These are phyloP conservation scores for Clarias platycephalus DNA, from an alignment of 2,797 vertebrate genomes.

Conservation along the genomic window DNA sequence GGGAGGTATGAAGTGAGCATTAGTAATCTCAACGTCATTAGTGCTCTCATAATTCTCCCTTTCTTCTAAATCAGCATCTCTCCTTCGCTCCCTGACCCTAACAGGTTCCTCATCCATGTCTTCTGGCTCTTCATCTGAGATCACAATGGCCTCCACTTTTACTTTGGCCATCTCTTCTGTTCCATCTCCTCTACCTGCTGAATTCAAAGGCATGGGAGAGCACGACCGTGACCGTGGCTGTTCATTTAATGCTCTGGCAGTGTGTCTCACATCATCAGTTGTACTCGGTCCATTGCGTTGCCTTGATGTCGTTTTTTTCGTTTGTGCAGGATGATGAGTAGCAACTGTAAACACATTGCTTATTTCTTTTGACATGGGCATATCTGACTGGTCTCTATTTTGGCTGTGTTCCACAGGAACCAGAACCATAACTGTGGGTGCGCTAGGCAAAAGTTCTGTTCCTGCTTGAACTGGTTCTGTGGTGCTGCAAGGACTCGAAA, in stretches of 20 bases:
- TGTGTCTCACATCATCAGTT: slow-evolving; percentile 17
- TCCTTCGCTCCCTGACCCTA: slow-evolving; percentile 27
- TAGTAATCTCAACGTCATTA: slow-evolving; percentile 69
- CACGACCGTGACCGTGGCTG: not conserved
- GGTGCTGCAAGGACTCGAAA: slow-evolving; percentile 87
- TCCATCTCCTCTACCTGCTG: not conserved
- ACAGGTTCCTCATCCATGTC: slow-evolving; percentile 61
- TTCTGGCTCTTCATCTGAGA: slow-evolving; percentile 89
- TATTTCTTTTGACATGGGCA: slow-evolving; percentile 17
- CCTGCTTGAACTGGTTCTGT: slow-evolving; percentile 73
- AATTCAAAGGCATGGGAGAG: slow-evolving; percentile 10
- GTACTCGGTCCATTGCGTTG: slow-evolving; percentile 46
- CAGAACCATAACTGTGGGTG: slow-evolving; percentile 49
- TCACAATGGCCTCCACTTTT: slow-evolving; percentile 91
- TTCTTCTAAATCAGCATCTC: slow-evolving; percentile 59
- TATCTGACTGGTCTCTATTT: slow-evolving; percentile 48
- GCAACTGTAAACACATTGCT: slow-evolving; percentile 34
- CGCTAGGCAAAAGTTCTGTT: slow-evolving; percentile 58
- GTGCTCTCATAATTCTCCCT: slow-evolving; percentile 68
- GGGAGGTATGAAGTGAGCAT: slow-evolving; percentile 72
- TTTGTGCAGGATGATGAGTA: slow-evolving; percentile 44
- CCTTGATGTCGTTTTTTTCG: slow-evolving; percentile 42
- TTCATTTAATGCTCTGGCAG: slow-evolving; percentile 24
- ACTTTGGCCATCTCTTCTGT: slow-evolving; percentile 68
- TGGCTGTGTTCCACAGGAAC: slow-evolving; percentile 54